Evolutionary conservation across 2,797 vertebrate genomes (phyloP).

Genomic region (Mionectes olivaceus): DNA sequence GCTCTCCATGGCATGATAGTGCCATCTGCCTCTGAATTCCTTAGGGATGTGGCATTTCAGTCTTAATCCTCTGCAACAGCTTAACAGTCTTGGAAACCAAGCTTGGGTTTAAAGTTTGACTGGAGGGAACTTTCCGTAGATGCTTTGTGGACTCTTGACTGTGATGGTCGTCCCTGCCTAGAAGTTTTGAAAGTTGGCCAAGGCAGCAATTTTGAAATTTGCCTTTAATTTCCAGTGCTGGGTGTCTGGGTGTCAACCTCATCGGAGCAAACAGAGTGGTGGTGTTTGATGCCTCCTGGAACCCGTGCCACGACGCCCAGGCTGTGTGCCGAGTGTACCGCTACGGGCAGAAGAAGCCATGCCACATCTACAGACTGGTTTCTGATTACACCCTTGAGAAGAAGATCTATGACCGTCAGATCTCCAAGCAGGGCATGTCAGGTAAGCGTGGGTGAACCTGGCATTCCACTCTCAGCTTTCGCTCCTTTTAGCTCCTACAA

Average conservation of each 20-base stretch:
- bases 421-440: conserved; percentile 99
- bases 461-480: not conserved
- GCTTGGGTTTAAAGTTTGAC: not conserved
- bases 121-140: not conserved
- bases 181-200: not conserved
- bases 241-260: conserved; percentile 96
- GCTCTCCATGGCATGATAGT: not conserved
- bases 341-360: conserved; percentile 95
- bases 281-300: conserved; percentile 98
- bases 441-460: conserved; percentile 73
- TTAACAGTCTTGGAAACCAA: not conserved
- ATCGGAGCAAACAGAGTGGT: conserved; percentile 97
- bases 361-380: conserved; percentile 96
- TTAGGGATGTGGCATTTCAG: not conserved
- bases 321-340: conserved; percentile 97
- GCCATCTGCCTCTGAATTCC: not conserved
- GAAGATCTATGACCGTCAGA: conserved; percentile 98
- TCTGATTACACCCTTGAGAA: conserved; percentile 97
- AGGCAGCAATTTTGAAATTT: not conserved
- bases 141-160: not conserved
- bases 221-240: conserved; percentile 83
- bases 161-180: not conserved
- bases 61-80: not conserved
- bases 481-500: not conserved
- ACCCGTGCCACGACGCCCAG: conserved; percentile 97